Evolutionary conservation across 2,113 vertebrate genomes (phyloP).

Genomic region (Sprattus sprattus): DNA sequence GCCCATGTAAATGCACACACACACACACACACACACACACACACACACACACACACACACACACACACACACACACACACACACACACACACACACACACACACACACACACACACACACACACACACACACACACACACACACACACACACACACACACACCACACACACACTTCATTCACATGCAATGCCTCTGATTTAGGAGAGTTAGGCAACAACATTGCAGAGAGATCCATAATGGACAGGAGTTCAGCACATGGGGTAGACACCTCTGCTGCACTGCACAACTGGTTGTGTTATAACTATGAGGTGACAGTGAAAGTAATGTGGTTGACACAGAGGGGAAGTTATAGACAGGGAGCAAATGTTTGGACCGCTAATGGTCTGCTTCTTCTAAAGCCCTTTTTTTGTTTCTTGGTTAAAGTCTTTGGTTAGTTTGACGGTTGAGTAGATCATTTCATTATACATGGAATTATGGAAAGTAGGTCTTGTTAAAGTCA

Average conservation of each 20-base stretch:
- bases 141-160: conserved; percentile 15
- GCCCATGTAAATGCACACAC: no score
- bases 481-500: no score
- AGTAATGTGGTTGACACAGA: conserved; percentile 37
- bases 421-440: not conserved
- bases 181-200: not conserved
- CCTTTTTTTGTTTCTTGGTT: not conserved
- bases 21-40: conserved; percentile 31
- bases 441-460: not conserved
- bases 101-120: conserved; percentile 7
- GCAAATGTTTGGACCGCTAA: conserved; percentile 26
- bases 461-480: no score
- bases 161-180: no score
- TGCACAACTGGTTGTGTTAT: conserved; percentile 26
- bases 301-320: conserved; percentile 42
- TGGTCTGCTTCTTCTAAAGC: not conserved
- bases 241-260: not conserved
- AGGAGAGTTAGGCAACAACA: not conserved
- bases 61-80: conserved; percentile 4
- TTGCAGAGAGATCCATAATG: not conserved
- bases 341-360: conserved; percentile 38
- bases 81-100: not conserved
- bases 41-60: conserved; percentile 4
- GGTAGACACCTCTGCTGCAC: not conserved
- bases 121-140: not conserved